Conservation (phyloP, 1,140 invertebrate species). For the Drosophila saltans region DNA sequence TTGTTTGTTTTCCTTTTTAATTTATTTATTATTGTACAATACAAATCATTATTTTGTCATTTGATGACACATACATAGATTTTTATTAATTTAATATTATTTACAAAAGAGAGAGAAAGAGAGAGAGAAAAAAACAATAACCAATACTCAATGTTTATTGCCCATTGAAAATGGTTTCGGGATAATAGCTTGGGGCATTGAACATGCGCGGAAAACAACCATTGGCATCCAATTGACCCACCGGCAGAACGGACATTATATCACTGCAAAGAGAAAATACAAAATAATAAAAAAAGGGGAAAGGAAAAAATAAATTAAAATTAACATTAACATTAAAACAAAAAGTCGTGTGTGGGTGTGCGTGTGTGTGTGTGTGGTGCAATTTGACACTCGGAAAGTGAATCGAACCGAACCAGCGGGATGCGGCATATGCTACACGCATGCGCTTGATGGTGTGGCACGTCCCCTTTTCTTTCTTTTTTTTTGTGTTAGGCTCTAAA, state of each 20-base stretch:
- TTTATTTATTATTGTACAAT: conserved; percentile 58
- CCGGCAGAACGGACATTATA: conserved; percentile 80
- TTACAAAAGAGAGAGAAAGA: neutral
- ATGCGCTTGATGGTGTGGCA: conserved; percentile 65
- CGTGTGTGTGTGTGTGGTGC: conserved; percentile 46
- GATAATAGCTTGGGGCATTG: conserved; percentile 82
- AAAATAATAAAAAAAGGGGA: neutral
- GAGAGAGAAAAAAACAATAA: conserved; percentile 24
- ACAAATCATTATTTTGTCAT: conserved; percentile 58
- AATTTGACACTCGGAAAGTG: conserved; percentile 66
- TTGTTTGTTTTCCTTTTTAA: conserved; percentile 15
- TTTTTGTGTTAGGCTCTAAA: conserved; percentile 53
- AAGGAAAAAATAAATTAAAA: conserved; percentile 13
- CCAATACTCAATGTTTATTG: conserved; percentile 62
- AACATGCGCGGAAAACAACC: conserved; percentile 82
- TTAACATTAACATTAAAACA: conserved; percentile 5
- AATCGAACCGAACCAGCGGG: conserved; percentile 54
- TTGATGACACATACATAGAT: conserved; percentile 64
- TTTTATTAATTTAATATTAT: conserved; percentile 21
- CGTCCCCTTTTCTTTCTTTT: conserved; percentile 48
- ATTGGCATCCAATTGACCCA: conserved; percentile 78
- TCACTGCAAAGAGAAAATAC: conserved; percentile 67
- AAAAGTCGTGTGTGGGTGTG: conserved; percentile 12
- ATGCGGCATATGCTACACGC: conserved; percentile 77
- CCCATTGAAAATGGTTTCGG: conserved; percentile 81